Conservation (phyloP, 2,797 vertebrate genomes). For the Pipistrellus nathusii region DNA sequence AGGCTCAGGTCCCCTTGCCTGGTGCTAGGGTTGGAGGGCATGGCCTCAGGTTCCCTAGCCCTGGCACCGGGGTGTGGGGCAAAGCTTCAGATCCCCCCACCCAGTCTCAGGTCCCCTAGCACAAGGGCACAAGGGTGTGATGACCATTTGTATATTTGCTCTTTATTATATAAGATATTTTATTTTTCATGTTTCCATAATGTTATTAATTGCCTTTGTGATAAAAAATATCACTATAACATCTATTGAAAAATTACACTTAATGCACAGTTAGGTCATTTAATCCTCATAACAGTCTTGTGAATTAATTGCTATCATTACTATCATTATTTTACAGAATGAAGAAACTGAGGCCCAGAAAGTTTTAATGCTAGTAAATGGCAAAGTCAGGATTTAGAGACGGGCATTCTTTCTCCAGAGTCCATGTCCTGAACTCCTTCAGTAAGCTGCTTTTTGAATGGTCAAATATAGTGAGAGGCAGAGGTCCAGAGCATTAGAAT, state of each 20-base stretch:
- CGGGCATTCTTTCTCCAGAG: not conserved
- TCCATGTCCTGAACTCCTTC: not conserved
- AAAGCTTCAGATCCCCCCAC: too few species aligned
- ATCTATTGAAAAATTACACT: slow-evolving; percentile 31
- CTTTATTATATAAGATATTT: not conserved
- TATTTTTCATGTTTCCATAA: not conserved
- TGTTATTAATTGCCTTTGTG: slow-evolving; percentile 14
- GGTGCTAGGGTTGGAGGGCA: too few species aligned
- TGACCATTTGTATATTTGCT: too few species aligned
- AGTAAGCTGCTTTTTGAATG: not conserved
- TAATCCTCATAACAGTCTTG: not conserved
- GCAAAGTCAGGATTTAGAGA: not conserved
- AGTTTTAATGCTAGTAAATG: not conserved
- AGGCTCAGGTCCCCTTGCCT: too few species aligned
- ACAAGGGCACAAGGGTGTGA: too few species aligned
- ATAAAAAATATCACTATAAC: not conserved
- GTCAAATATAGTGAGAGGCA: not conserved
- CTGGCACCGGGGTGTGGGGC: too few species aligned
- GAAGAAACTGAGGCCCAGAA: not conserved
- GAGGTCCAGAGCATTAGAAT: not conserved
- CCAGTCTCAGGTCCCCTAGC: too few species aligned
- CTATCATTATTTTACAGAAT: not conserved
- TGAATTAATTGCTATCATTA: not conserved
- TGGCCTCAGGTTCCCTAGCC: too few species aligned
- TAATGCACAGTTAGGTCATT: not conserved